These are phyloP conservation scores for Myrmecobius fasciatus DNA, from an alignment of 2,113 vertebrate species.

Conservation along the genomic window DNA sequence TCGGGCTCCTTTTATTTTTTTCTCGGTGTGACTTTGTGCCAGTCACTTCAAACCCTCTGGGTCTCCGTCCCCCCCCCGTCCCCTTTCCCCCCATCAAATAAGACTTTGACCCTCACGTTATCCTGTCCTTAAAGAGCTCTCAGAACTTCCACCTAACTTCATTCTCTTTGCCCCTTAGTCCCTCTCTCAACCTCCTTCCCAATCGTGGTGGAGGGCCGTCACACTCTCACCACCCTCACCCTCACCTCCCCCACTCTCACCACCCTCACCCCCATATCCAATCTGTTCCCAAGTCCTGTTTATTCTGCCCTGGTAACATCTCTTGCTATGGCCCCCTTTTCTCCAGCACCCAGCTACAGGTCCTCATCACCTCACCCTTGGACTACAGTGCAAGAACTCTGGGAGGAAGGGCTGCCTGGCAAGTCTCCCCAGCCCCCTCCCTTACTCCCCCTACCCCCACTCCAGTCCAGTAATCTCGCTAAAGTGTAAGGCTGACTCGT, in stretches of 20 bases:
- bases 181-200: neutral
- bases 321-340: neutral
- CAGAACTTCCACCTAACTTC: neutral
- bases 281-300: neutral
- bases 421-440: neutral
- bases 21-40: neutral
- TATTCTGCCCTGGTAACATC: neutral
- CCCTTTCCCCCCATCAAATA: neutral
- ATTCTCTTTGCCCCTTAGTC: neutral
- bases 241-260: neutral
- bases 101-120: neutral
- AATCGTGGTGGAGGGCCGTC: neutral
- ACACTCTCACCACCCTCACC: neutral
- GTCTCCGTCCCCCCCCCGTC: too few species aligned
- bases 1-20: neutral
- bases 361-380: neutral
- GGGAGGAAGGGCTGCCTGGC: neutral
- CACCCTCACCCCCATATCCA: neutral
- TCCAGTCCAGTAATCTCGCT: neutral
- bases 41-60: neutral
- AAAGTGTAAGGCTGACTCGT: neutral
- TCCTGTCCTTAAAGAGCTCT: neutral
- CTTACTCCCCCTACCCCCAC: neutral
- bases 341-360: too few species aligned
- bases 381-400: neutral